Conservation (phyloP, 2,113 vertebrate species). For the Oncorhynchus clarkii region DNA sequence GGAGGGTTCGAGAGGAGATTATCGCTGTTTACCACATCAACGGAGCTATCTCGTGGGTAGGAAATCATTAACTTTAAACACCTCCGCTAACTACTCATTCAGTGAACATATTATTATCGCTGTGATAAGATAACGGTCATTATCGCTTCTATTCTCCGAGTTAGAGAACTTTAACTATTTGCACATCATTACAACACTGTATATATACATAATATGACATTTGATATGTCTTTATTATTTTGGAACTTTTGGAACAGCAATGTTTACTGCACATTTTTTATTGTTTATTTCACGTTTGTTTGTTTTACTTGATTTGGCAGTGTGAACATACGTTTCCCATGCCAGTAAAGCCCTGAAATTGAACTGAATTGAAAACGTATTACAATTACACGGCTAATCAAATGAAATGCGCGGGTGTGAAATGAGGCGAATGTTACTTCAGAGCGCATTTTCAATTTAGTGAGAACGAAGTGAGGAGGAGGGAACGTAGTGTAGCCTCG, state of each 20-base stretch:
- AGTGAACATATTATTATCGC: conserved; percentile 57
- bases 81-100: conserved; percentile 61
- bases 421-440: conserved; percentile 16
- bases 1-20: conserved; percentile 79
- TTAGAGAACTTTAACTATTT: conserved; percentile 13
- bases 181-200: too few species aligned
- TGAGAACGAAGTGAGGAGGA: conserved; percentile 12
- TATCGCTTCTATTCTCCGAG: conserved; percentile 65
- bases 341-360: too few species aligned
- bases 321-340: too few species aligned
- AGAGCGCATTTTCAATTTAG: conserved; percentile 4
- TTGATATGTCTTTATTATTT: too few species aligned
- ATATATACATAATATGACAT: too few species aligned
- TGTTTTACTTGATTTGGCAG: too few species aligned
- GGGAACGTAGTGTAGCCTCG: neutral
- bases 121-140: conserved; percentile 70
- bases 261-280: too few species aligned
- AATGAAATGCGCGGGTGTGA: conserved; percentile 41
- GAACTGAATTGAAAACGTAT: conserved; percentile 35
- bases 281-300: too few species aligned
- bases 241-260: too few species aligned
- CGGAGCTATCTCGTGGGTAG: conserved; percentile 73
- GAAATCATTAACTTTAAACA: conserved; percentile 73
- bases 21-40: conserved; percentile 77
- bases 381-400: conserved; percentile 64